Evolutionary conservation across 1,140 invertebrate species (phyloP), one percentile per base, ranked within the genome.

Genomic region (Chironomus tepperi): DNA sequence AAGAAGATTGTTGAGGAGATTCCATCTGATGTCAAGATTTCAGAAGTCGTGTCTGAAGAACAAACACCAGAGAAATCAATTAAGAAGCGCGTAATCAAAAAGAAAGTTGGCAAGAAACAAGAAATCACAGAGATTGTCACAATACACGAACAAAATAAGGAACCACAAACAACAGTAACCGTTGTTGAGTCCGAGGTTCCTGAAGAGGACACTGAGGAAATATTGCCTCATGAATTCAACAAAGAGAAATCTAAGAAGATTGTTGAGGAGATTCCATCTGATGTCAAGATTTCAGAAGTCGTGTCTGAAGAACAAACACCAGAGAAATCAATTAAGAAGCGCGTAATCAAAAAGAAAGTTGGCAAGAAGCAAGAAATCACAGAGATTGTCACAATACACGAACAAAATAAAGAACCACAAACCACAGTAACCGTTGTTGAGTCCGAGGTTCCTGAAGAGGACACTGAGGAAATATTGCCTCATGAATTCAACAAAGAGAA

Each of bases 221-320:
- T 78, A 6, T 74, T 75, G 73, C n/a, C 16, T 70, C 81, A 85
- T 78, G 83, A 85, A 79, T 83, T 84, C 75, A 81, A 83, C 57
- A 81, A 84, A 76, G 75, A 77, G 67, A 77, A 82, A 76, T 80
- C 79, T 43, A 79, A 80, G 67, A 79, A 77, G 64, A 73, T 42
- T 12, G 76, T 79, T 42, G 79, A 82, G 73, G 81, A 84, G 76
- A 74, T 80, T 10, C 80, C 78, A 0, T 80, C 83, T 65, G 78
- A 82, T 65, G 77, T 82, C 0, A 82, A 77, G n/a, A 75, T 81
- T 0, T 80, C 77, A 5, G 76, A 81, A 74, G 79, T 79, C 21
- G 67, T 80, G 3, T 77, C 80, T 0, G 77, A 77, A 73, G 76
- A 80, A 24, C 79, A 79, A 1, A 81, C 77, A 74, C 77, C 77